phyloP scores from a whole-genome alignment of 64 coral and sea anemone species.

The Stichodactyla mertensii region DNA sequence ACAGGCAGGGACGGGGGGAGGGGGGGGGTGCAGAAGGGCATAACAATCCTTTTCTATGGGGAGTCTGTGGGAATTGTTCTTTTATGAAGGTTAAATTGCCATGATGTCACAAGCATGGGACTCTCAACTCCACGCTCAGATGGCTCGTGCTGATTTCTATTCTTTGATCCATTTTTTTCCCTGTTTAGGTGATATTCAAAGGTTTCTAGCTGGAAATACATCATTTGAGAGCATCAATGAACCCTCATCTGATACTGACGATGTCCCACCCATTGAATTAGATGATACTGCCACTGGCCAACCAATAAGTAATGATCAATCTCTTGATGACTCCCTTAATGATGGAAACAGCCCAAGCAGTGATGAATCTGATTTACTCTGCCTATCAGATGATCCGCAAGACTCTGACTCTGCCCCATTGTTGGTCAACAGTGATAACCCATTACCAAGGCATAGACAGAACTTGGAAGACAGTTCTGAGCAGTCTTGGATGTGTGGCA shows the following conservation, averaged over 20 bases:
- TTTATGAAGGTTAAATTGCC: too few relatives aligned
- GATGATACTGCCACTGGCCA: background rate
- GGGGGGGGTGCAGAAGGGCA: too few relatives aligned
- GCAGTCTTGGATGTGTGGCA: constrained; percentile 29
- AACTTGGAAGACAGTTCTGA: background rate
- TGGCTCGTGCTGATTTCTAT: too few relatives aligned
- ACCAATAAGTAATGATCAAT: background rate
- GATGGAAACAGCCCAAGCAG: background rate
- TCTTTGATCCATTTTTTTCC: background rate
- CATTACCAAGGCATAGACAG: background rate
- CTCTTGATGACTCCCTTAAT: constrained; percentile 14
- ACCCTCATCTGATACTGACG: background rate
- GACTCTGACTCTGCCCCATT: constrained; percentile 36
- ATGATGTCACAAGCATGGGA: background rate
- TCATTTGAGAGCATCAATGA: background rate
- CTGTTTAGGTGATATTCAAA: constrained; percentile 51
- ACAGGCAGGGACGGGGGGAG: too few relatives aligned
- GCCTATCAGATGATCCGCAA: background rate
- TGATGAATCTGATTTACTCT: constrained; percentile 20
- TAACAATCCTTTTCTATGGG: too few relatives aligned
- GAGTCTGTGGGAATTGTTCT: too few relatives aligned
- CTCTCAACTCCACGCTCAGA: too few relatives aligned
- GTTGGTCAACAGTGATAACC: background rate
- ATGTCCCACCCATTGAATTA: background rate
- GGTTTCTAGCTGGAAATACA: constrained; percentile 58